Evolutionary conservation across 2,888 invertebrate species (phyloP), one percentile per base, ranked within the genome.

Genomic region (Plebejus argus): DNA sequence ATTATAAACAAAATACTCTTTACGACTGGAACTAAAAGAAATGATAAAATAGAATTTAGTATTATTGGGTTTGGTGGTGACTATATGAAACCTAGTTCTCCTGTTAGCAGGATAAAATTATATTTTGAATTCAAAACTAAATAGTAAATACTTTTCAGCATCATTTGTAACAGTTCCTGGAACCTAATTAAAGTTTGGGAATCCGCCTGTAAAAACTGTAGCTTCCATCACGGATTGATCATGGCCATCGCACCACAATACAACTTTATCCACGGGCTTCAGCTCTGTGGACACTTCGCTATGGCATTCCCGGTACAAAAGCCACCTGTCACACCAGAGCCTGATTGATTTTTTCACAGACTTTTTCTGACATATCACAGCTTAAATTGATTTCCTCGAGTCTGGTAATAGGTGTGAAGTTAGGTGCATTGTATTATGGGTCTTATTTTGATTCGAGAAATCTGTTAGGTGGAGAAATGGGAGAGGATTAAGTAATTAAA

Each of bases 301-400:
- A 92, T 90, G 93, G 86, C 88, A 89, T 89, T 93, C 93, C 85
- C 78, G 79, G 79, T 79, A 94, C 92, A 94, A 94, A 88, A 82
- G 82, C 66, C 79, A 79, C 84, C 90, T 93, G 94, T 93, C 94
- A 91, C 90, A 88, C 87, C 83, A 86, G 85, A 86, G 88, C 91
- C 92, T 92, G 92, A 93, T 93, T 92, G 92, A 93, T 93, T 93
- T 93, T 91, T 91, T 92, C 86, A 85, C 79, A 76, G 58, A 80
- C 83, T 85, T 87, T 89, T 88, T 91, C 88, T 82, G 83, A 85
- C 83, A 86, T 83, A 85, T 82, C 82, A 85, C 80, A 70, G 81
- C 85, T 86, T 88, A 91, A 90, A 92, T 91, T 91, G 90, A 92
- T 91, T 92, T 81, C 81, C 79, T 77, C 79, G 78, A 78, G 79